These are phyloP conservation scores for Agrochola lota DNA, from an alignment of 2,888 invertebrate genomes.

Conservation along the genomic window DNA sequence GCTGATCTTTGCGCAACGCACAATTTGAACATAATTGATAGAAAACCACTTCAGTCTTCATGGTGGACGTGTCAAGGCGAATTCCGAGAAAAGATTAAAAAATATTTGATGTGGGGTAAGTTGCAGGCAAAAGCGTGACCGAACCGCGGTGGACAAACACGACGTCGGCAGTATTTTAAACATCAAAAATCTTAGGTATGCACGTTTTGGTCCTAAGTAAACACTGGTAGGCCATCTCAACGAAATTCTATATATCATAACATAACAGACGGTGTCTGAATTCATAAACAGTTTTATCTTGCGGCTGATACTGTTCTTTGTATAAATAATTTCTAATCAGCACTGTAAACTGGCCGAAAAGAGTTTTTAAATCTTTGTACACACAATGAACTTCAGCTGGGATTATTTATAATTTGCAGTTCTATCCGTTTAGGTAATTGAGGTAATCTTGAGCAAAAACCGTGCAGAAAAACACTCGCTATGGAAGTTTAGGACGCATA, in stretches of 20 bases:
- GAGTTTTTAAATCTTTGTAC: not conserved
- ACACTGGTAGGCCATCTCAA: slow-evolving; percentile 56
- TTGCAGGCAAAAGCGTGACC: slow-evolving; percentile 63
- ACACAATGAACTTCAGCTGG: not conserved
- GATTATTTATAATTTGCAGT: not conserved
- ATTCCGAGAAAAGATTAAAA: slow-evolving; percentile 59
- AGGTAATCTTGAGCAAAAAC: slow-evolving; percentile 40
- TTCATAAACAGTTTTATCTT: slow-evolving; percentile 54
- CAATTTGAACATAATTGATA: slow-evolving; percentile 63
- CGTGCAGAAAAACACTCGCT: slow-evolving; percentile 33
- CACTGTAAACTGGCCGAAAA: not conserved
- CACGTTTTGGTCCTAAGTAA: slow-evolving; percentile 71
- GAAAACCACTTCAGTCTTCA: slow-evolving; percentile 49
- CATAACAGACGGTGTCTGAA: slow-evolving; percentile 53
- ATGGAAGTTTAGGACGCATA: slow-evolving; percentile 41
- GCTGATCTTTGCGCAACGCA: slow-evolving; percentile 71
- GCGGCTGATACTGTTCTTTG: slow-evolving; percentile 24
- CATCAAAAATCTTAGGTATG: slow-evolving; percentile 64
- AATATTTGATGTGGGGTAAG: slow-evolving; percentile 60
- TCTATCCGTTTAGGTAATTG: slow-evolving; percentile 14
- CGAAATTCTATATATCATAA: slow-evolving; percentile 60
- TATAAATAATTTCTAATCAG: slow-evolving; percentile 24
- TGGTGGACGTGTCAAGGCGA: slow-evolving; percentile 58
- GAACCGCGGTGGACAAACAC: slow-evolving; percentile 64
- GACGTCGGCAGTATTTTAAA: slow-evolving; percentile 57